Percentiles rank a stretch among this genome's conserved stretches.
Evolutionary conservation across 2,888 invertebrate species (phyloP).

Genomic region (Eupeodes latifasciatus): DNA sequence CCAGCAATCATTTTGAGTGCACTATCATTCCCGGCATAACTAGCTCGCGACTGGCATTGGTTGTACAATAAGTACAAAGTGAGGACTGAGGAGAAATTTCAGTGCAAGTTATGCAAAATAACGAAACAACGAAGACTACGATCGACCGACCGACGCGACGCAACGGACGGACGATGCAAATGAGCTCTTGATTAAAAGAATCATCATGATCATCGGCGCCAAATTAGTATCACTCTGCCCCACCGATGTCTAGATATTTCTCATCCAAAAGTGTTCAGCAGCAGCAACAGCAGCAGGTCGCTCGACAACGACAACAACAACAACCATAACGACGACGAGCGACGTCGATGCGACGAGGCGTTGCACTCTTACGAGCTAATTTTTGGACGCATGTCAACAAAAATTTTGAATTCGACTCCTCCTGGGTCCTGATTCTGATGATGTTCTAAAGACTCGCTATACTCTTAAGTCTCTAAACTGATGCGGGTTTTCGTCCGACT

Average conservation of each 20-base stretch:
- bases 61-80: constrained; percentile 7
- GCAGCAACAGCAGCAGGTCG: constrained; percentile 49
- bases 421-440: constrained; percentile 19
- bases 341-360: constrained; percentile 62
- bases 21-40: constrained; percentile 71
- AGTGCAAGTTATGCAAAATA: constrained; percentile 60
- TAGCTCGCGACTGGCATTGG: constrained; percentile 31
- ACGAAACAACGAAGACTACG: constrained; percentile 27
- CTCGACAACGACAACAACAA: constrained; percentile 5
- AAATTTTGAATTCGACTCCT: constrained; percentile 62
- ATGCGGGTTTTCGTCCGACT: constrained; percentile 31
- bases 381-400: constrained; percentile 76
- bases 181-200: constrained; percentile 76
- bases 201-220: constrained; percentile 76
- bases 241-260: constrained; percentile 72
- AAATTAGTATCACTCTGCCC: constrained; percentile 67
- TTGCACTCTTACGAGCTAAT: constrained; percentile 73
- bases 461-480: background rate
- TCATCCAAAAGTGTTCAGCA: constrained; percentile 59
- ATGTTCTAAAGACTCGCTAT: background rate
- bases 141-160: background rate
- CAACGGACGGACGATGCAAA: constrained; percentile 55
- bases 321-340: background rate
- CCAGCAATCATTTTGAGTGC: constrained; percentile 48
- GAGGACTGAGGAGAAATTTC: constrained; percentile 6